Evolutionary conservation across 1,140 invertebrate genomes (phyloP).

Genomic region (Polyergus mexicanus): DNA sequence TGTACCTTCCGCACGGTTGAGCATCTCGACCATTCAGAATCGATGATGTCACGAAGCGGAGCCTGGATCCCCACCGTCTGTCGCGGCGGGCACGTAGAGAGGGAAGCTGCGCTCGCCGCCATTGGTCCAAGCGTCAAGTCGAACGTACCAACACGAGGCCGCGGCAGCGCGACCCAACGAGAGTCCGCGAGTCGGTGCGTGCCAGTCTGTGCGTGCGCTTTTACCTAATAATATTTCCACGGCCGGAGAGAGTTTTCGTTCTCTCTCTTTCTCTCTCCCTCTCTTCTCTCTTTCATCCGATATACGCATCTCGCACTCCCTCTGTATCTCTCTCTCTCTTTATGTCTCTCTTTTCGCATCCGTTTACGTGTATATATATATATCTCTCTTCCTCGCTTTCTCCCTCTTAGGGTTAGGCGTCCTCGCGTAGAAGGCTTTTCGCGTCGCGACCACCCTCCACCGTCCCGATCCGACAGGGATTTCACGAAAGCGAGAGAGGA

Average conservation of each 20-base stretch:
- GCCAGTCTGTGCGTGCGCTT: constrained; percentile 76
- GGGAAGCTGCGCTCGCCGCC: constrained; percentile 61
- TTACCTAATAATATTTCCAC: constrained; percentile 78
- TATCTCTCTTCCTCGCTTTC: background rate
- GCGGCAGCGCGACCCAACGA: constrained; percentile 76
- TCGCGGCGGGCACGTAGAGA: constrained; percentile 39
- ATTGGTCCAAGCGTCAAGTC: constrained; percentile 70
- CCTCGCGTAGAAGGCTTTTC: constrained; percentile 32
- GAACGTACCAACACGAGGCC: constrained; percentile 73
- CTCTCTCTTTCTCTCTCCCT: constrained; percentile 34
- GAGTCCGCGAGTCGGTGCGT: constrained; percentile 78
- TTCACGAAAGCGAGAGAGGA: constrained; percentile 70
- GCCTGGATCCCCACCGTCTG: constrained; percentile 70
- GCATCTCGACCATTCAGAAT: constrained; percentile 86
- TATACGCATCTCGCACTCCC: constrained; percentile 23
- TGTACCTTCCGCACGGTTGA: constrained; percentile 85
- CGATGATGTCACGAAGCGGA: constrained; percentile 84
- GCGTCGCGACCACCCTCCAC: constrained; percentile 30
- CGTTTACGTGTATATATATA: background rate
- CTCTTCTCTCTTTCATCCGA: constrained; percentile 38
- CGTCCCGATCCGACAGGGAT: constrained; percentile 31
- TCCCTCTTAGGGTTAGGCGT: constrained; percentile 12
- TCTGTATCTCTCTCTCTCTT: constrained; percentile 7
- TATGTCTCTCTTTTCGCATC: background rate
- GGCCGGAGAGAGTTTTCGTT: constrained; percentile 54